A percentile compares a stretch with the other conserved stretches of the same genome.
phyloP scores from a whole-genome alignment of 2,888 invertebrate species.

The Dendrolimus pini region DNA sequence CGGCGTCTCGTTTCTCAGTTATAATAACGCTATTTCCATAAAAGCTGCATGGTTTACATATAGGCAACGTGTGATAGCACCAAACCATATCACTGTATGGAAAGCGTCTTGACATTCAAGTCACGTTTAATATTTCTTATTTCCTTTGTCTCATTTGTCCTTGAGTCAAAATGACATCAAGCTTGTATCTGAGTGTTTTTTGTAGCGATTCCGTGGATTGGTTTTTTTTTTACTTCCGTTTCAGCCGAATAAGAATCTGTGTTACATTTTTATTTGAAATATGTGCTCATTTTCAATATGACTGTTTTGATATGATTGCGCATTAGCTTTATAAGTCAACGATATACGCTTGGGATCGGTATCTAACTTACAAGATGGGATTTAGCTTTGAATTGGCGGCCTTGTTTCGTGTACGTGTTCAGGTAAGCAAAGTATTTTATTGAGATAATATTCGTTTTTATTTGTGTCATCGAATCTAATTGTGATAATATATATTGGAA shows the following conservation, averaged over 20 bases:
- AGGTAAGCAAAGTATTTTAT: neutral
- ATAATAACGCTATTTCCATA: conserved; percentile 50
- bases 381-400: conserved; percentile 8
- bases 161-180: conserved; percentile 59
- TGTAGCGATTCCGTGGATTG: conserved; percentile 33
- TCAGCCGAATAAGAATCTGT: conserved; percentile 18
- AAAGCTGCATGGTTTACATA: conserved; percentile 50
- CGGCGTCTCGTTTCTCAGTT: conserved; percentile 29
- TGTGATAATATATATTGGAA: too few species aligned
- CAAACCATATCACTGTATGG: conserved; percentile 49
- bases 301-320: conserved; percentile 6
- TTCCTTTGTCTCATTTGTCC: conserved; percentile 71
- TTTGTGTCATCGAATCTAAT: neutral
- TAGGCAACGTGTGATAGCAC: conserved; percentile 37
- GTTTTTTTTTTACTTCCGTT: conserved; percentile 27
- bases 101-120: conserved; percentile 56
- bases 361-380: neutral
- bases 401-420: conserved; percentile 9
- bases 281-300: conserved; percentile 15
- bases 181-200: conserved; percentile 49
- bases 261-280: conserved; percentile 8
- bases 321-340: conserved; percentile 7
- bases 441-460: neutral
- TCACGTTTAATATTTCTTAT: conserved; percentile 75
- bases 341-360: conserved; percentile 5